These are phyloP conservation scores for Chaunax sp. DNA, from an alignment of 2,797 vertebrate genomes.

Conservation along the genomic window DNA sequence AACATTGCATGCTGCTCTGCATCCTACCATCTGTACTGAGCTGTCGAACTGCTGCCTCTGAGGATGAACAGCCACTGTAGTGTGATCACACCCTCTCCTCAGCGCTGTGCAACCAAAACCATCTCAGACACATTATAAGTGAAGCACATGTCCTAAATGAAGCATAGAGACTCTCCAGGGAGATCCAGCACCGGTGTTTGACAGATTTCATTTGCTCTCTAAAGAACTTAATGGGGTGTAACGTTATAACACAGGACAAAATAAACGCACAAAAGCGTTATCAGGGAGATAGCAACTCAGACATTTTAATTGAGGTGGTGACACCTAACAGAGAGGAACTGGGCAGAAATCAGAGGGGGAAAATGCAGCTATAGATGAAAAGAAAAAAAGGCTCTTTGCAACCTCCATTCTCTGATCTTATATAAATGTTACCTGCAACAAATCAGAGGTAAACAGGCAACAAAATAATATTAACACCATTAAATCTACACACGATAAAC, in stretches of 20 bases:
- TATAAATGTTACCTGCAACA: background rate
- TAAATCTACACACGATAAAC: background rate
- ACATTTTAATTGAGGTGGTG: constrained; percentile 45
- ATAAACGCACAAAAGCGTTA: constrained; percentile 1
- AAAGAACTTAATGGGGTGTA: background rate
- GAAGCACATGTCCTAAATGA: background rate
- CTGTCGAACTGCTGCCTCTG: constrained; percentile 11
- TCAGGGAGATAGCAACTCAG: constrained; percentile 4
- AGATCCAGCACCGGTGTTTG: background rate
- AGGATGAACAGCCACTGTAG: constrained; percentile 8
- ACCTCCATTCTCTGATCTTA: background rate
- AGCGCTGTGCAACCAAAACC: background rate
- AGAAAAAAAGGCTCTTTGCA: background rate
- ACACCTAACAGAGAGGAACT: constrained; percentile 9
- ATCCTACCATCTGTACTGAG: constrained; percentile 6
- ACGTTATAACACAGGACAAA: background rate
- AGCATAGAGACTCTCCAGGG: background rate
- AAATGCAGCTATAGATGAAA: background rate
- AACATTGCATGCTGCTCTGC: constrained; percentile 29
- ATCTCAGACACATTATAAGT: constrained; percentile 1
- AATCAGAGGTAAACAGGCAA: background rate
- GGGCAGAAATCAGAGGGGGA: background rate
- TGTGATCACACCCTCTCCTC: constrained; percentile 16
- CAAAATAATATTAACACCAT: background rate
- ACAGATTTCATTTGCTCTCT: constrained; percentile 11